phyloP scores from a whole-genome alignment of 2,797 vertebrate species.

The Epinephelus awoara region DNA sequence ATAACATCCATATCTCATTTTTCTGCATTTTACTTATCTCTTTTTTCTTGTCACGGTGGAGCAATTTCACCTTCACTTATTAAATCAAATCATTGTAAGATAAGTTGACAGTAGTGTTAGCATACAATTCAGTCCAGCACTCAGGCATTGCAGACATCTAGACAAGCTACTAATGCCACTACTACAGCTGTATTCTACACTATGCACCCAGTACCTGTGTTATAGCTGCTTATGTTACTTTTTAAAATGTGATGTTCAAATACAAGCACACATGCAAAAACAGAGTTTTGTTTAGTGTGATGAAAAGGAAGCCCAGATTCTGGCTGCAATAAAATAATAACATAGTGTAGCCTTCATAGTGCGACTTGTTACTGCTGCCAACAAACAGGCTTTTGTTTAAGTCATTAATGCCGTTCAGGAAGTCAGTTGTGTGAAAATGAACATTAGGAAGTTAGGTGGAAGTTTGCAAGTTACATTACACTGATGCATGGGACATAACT shows the following conservation, averaged over 20 bases:
- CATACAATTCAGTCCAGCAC: not conserved
- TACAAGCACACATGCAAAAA: not conserved
- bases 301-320: not conserved
- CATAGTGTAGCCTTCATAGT: not conserved
- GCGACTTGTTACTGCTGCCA: not conserved
- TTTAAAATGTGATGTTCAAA: not conserved
- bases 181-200: not conserved
- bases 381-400: slow-evolving; percentile 7
- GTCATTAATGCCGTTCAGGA: slow-evolving; percentile 11
- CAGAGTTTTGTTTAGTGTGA: not conserved
- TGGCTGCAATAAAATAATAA: not conserved
- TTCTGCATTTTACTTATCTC: not conserved
- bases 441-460: not conserved
- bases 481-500: not conserved
- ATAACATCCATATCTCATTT: not conserved
- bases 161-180: not conserved
- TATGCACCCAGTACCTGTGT: not conserved
- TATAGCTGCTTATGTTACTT: not conserved
- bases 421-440: not conserved
- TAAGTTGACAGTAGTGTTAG: not conserved
- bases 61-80: not conserved
- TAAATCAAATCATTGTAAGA: not conserved
- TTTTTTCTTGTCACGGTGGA: not conserved
- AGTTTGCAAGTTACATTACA: slow-evolving; percentile 12
- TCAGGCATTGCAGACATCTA: not conserved